phyloP scores from a whole-genome alignment of 2,888 invertebrate species.

The Flexamia atlantica region DNA sequence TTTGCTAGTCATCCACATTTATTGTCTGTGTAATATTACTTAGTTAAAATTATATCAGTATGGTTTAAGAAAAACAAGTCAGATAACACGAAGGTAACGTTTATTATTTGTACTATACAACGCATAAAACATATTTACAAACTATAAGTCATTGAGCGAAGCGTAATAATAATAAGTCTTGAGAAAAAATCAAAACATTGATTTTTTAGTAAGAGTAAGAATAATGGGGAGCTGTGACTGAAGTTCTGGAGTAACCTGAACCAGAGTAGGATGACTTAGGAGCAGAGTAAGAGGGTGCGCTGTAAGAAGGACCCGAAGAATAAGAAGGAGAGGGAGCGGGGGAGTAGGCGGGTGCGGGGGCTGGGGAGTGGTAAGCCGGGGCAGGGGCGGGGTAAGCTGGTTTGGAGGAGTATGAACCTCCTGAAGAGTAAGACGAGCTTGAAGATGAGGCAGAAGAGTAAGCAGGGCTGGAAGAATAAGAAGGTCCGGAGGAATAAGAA shows the following conservation, averaged over 20 bases:
- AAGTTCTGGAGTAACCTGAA: slow-evolving; percentile 21
- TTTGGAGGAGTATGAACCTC: background rate
- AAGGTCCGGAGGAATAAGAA: background rate
- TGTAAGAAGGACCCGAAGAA: slow-evolving; percentile 21
- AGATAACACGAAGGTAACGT: slow-evolving; percentile 22
- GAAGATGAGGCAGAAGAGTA: slow-evolving; percentile 17
- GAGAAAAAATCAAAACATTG: slow-evolving; percentile 29
- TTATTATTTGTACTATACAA: slow-evolving; percentile 56
- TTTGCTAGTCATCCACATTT: too few relatives aligned
- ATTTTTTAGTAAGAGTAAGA: slow-evolving; percentile 53
- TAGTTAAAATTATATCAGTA: too few relatives aligned
- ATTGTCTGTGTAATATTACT: too few relatives aligned
- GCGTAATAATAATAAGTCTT: slow-evolving; percentile 27
- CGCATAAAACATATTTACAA: slow-evolving; percentile 47
- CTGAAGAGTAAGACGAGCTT: slow-evolving; percentile 17
- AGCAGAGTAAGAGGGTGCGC: slow-evolving; percentile 63
- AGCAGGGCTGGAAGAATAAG: slow-evolving; percentile 22
- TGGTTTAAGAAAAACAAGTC: background rate
- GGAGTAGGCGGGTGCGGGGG: slow-evolving; percentile 17
- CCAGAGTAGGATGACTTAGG: slow-evolving; percentile 44
- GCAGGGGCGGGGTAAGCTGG: slow-evolving; percentile 4
- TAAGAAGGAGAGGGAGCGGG: slow-evolving; percentile 22
- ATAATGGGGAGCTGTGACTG: slow-evolving; percentile 45
- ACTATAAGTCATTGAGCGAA: slow-evolving; percentile 42
- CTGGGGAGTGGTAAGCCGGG: slow-evolving; percentile 32